These are phyloP conservation scores for Drosophila yooni DNA, from an alignment of 2,888 invertebrate genomes.

Conservation along the genomic window DNA sequence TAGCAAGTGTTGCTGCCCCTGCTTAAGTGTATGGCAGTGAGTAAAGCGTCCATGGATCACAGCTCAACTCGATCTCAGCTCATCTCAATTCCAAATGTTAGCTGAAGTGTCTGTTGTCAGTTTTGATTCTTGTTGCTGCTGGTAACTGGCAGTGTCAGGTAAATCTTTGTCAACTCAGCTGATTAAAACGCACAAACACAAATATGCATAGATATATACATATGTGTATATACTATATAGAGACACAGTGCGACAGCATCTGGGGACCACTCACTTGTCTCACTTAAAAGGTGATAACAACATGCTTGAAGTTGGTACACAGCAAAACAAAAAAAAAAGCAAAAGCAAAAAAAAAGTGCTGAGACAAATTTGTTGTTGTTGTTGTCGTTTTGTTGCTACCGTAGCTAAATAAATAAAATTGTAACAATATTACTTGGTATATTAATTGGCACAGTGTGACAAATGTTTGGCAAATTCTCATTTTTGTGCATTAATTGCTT, in stretches of 20 bases:
- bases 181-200: constrained; percentile 59
- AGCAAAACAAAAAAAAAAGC: constrained; percentile 14
- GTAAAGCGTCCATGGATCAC: constrained; percentile 2
- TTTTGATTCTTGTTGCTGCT: constrained; percentile 15
- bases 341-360: background rate
- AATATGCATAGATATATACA: background rate
- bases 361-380: constrained; percentile 20
- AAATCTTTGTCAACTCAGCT: constrained; percentile 69
- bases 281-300: constrained; percentile 81
- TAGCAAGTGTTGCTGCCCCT: constrained; percentile 50
- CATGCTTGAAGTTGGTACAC: constrained; percentile 58
- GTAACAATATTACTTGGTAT: constrained; percentile 58
- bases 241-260: constrained; percentile 11
- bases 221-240: background rate
- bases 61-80: constrained; percentile 20
- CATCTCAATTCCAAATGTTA: constrained; percentile 42
- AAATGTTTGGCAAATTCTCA: constrained; percentile 22
- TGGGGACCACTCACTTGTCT: constrained; percentile 73
- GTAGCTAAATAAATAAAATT: constrained; percentile 52
- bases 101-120: constrained; percentile 34
- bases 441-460: constrained; percentile 55
- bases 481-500: constrained; percentile 19
- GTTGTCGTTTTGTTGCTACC: constrained; percentile 29
- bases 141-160: constrained; percentile 80
- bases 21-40: constrained; percentile 33